Base-by-base conservation (phyloP, 1,140 invertebrate genomes). In the Rhagoletis zephyria region DNA sequence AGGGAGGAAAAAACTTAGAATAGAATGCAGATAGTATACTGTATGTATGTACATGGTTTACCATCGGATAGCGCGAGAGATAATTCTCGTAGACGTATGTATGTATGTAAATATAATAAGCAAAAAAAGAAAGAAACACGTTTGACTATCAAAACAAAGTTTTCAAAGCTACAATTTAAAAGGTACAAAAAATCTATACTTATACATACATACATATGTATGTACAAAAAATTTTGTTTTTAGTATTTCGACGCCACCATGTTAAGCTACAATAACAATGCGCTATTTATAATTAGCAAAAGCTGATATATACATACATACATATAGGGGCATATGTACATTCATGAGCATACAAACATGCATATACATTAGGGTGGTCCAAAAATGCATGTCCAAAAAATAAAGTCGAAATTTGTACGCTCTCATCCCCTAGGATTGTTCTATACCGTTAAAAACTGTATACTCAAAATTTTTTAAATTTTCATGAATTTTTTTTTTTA, bases 261-360 rank as follows among this genome's bases (percentile, higher is more conserved):
- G 30, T 30, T 42, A 30, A 42, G 42, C 65, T 9, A 74, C 12
- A 74, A 45, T n/a, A 74, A 48, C 67, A 74, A 48, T 12, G 42
- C 42, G 10, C 10, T 74, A 74, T 74, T 40, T 74, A 74, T 74
- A 74, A 74, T 74, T 74, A 74, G 67, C 4, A 45, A 74, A 74
- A 45, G 67, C 14, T 7, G 5, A 1, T 10, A 10, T 10, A 56
- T 10, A 56, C 51, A 56, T 3, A 2, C 51, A 56, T 56, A 56
- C 51, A 56, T 56, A 56, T 56, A 2, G 51, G 10, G 51, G 51
- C 10, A 0, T 56, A 56, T 7, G 51, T 56, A 2, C 51, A 56
- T 30, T 30, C 30, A 30, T 30, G 30, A 30, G 30, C 30, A 30
- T 30, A 30, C 30, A 30, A 30, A 30, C 30, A 30, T 30, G 30